A percentile compares a stretch with the other conserved stretches of the same genome.
These are phyloP conservation scores for Oreocharis arfaki DNA, from an alignment of 2,113 vertebrate genomes.

Conservation along the genomic window DNA sequence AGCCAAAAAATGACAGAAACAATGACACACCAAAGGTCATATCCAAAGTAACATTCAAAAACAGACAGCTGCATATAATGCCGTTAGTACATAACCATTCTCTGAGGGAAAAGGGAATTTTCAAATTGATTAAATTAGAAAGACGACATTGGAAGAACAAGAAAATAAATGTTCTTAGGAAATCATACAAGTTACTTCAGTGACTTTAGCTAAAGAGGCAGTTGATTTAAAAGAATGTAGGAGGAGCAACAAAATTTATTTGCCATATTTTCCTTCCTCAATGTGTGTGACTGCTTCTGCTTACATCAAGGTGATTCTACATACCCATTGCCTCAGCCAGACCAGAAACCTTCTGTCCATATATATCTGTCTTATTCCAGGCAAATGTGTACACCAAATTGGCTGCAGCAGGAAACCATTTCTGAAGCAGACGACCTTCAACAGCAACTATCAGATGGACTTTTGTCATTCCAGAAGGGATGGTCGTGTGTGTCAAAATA, in stretches of 20 bases:
- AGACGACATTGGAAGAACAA: slow-evolving; percentile 14
- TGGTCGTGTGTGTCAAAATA: slow-evolving; percentile 84
- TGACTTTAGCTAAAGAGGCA: background rate
- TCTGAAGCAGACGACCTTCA: slow-evolving; percentile 90
- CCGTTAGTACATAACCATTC: slow-evolving; percentile 1
- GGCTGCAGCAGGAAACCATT: slow-evolving; percentile 92
- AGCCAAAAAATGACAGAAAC: slow-evolving; percentile 56
- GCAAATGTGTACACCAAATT: slow-evolving; percentile 89
- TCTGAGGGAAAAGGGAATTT: slow-evolving; percentile 37
- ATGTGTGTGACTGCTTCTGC: background rate
- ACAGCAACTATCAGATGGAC: slow-evolving; percentile 89
- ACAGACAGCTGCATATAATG: slow-evolving; percentile 52
- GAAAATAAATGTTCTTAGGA: slow-evolving; percentile 40
- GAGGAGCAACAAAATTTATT: background rate
- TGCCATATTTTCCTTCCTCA: background rate
- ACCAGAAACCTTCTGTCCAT: slow-evolving; percentile 94
- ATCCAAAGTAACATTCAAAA: slow-evolving; percentile 63
- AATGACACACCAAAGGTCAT: slow-evolving; percentile 67
- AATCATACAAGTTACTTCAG: slow-evolving; percentile 14
- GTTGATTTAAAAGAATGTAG: slow-evolving; percentile 30
- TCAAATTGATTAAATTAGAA: slow-evolving; percentile 56
- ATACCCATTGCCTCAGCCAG: slow-evolving; percentile 89
- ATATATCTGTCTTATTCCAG: slow-evolving; percentile 98
- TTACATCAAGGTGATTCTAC: slow-evolving; percentile 46
- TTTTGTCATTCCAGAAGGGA: slow-evolving; percentile 85